Evolutionary conservation across 2,888 invertebrate species (phyloP).

Genomic region (Anarsia innoxiella): DNA sequence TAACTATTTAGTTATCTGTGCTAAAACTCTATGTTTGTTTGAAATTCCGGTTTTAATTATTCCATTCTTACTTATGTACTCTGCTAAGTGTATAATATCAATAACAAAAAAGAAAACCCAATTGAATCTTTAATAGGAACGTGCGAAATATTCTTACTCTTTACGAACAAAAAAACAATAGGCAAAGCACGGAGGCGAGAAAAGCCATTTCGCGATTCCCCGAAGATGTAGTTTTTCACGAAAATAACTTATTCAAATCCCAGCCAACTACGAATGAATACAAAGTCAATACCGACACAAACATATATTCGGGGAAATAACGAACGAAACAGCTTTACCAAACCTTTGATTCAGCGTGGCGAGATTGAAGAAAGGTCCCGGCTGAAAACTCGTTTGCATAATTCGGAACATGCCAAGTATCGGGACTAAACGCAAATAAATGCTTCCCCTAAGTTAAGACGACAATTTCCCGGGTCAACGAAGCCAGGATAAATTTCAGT

Average conservation of each 20-base stretch:
- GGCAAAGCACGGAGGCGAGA: too few species aligned
- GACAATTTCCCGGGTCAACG: slow-evolving; percentile 63
- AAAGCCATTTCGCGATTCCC: too few species aligned
- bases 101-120: too few species aligned
- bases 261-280: slow-evolving; percentile 11
- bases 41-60: too few species aligned
- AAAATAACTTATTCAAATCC: slow-evolving; percentile 10
- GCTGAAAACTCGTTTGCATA: slow-evolving; percentile 59
- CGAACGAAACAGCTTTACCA: slow-evolving; percentile 32
- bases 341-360: slow-evolving; percentile 36
- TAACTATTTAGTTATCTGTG: too few species aligned
- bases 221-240: too few species aligned
- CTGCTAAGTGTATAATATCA: too few species aligned
- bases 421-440: slow-evolving; percentile 61
- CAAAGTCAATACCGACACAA: slow-evolving; percentile 18
- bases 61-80: too few species aligned
- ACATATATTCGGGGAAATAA: slow-evolving; percentile 23
- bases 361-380: slow-evolving; percentile 34
- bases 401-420: slow-evolving; percentile 55
- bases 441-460: slow-evolving; percentile 57
- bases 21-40: too few species aligned
- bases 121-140: too few species aligned
- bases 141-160: too few species aligned
- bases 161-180: too few species aligned
- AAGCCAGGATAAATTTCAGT: slow-evolving; percentile 52